Conservation (phyloP, 2,888 invertebrate species). For the Dolichopus griseipennis region DNA sequence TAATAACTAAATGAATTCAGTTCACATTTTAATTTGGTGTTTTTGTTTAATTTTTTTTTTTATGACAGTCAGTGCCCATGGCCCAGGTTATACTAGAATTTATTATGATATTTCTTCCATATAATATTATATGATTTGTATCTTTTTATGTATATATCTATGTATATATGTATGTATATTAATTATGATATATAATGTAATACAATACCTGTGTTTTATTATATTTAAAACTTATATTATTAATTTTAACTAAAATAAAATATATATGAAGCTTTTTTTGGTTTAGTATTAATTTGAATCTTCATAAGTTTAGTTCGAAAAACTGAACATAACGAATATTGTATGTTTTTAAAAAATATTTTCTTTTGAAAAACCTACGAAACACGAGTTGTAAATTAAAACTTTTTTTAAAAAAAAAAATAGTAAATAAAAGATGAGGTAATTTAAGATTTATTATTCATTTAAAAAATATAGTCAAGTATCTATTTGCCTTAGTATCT, state of each 20-base stretch:
- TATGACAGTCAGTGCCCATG: not conserved
- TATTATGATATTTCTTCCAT: no score
- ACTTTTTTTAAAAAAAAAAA: not conserved
- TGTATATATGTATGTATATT: no score
- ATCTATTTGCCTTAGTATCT: no score
- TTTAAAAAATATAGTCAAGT: not conserved
- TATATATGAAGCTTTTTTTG: not conserved
- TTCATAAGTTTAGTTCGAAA: not conserved
- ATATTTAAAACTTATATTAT: not conserved
- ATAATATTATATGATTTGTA: no score
- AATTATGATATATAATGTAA: no score
- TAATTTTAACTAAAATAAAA: not conserved
- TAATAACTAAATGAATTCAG: not conserved
- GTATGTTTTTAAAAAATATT: no score
- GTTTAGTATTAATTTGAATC: constrained; percentile 3
- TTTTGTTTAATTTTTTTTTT: not conserved
- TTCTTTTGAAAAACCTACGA: not conserved
- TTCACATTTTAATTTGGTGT: not conserved
- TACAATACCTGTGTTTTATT: not conserved
- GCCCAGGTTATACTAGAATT: not conserved
- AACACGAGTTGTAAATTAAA: not conserved
- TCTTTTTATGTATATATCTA: no score
- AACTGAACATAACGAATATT: not conserved
- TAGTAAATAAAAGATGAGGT: not conserved
- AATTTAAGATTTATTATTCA: not conserved